These are phyloP conservation scores for Drosophila trapezifrons DNA, from an alignment of 1,140 invertebrate genomes.

Conservation along the genomic window DNA sequence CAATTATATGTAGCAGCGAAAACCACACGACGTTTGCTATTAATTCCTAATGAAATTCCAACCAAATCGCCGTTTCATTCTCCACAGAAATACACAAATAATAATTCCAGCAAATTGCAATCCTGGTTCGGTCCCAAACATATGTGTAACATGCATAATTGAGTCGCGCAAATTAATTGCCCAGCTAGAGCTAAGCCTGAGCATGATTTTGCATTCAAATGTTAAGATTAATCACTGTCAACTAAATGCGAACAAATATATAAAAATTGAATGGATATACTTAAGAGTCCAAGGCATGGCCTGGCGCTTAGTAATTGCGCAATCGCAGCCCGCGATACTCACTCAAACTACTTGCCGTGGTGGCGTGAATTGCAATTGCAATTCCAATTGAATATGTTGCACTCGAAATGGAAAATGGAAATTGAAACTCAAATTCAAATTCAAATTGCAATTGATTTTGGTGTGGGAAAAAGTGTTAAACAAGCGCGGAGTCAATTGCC, in stretches of 20 bases:
- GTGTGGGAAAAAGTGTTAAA: conserved; percentile 57
- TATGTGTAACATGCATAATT: conserved; percentile 33
- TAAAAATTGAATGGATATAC: conserved; percentile 70
- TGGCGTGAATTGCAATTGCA: conserved; percentile 71
- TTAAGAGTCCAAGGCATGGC: conserved; percentile 70
- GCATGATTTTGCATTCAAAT: conserved; percentile 66
- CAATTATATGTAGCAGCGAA: background rate
- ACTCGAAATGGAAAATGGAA: conserved; percentile 35
- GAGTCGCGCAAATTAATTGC: conserved; percentile 54
- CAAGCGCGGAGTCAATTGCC: conserved; percentile 55
- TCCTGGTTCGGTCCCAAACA: background rate
- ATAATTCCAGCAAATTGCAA: background rate
- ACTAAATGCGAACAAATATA: conserved; percentile 60
- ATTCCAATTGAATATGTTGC: conserved; percentile 40
- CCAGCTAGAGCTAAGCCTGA: conserved; percentile 17
- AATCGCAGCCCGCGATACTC: conserved; percentile 60
- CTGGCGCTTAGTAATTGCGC: conserved; percentile 70
- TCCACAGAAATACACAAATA: background rate
- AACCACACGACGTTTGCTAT: background rate
- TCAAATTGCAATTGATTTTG: conserved; percentile 48
- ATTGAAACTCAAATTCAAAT: conserved; percentile 42
- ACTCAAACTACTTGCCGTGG: conserved; percentile 60
- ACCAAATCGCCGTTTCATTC: background rate
- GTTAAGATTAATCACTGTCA: conserved; percentile 79
- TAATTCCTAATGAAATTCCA: conserved; percentile 13